These are phyloP conservation scores for Astreopora myriophthalma DNA, from an alignment of 64 coral and sea anemone genomes.

Conservation along the genomic window DNA sequence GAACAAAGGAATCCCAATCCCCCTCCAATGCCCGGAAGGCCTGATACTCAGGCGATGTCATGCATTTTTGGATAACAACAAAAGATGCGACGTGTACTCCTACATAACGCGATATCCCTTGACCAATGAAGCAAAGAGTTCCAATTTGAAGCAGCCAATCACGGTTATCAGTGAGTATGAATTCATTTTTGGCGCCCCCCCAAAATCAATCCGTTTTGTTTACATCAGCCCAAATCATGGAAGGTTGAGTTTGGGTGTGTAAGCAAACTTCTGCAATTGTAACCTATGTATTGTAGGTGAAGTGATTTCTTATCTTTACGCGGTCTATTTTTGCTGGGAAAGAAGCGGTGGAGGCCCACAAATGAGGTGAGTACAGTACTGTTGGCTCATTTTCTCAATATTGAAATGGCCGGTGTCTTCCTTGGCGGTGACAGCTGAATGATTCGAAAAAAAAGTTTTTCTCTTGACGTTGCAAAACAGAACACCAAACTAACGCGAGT, in stretches of 20 bases:
- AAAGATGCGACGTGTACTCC: slow-evolving; percentile 13
- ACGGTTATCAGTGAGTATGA: background rate
- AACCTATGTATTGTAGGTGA: slow-evolving; percentile 8
- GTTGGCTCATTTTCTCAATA: slow-evolving; percentile 20
- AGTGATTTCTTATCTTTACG: background rate
- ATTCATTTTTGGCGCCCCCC: slow-evolving; percentile 11
- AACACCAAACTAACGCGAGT: background rate
- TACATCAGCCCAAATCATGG: background rate
- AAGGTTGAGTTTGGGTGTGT: slow-evolving; percentile 27
- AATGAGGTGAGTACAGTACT: background rate
- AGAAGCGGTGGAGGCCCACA: background rate
- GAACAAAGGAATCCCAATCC: too few relatives aligned
- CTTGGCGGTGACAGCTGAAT: background rate
- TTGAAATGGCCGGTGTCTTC: slow-evolving; percentile 17
- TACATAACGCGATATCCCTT: background rate
- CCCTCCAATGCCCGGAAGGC: too few relatives aligned
- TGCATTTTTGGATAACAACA: too few relatives aligned
- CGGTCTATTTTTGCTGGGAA: background rate
- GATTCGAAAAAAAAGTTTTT: too few relatives aligned
- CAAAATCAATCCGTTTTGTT: slow-evolving; percentile 18
- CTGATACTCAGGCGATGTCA: too few relatives aligned
- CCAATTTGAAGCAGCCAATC: background rate
- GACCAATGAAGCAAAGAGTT: background rate
- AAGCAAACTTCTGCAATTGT: background rate
- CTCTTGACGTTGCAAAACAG: background rate